A percentile compares a stretch with the other conserved stretches of the same genome.
phyloP scores from a whole-genome alignment of 1,140 invertebrate species.

The Sitophilus oryzae region DNA sequence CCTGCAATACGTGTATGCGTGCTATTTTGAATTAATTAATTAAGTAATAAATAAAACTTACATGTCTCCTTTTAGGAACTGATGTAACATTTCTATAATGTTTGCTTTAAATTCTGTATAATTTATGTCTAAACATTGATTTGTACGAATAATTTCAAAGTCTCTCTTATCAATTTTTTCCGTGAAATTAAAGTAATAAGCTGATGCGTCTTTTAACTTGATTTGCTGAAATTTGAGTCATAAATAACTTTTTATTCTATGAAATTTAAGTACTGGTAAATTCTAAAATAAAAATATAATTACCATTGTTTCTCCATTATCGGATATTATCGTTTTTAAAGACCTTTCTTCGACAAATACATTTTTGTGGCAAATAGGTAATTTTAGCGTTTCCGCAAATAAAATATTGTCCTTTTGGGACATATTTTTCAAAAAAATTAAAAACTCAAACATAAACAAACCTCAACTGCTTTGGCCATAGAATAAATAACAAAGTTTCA shows the following conservation, averaged over 20 bases:
- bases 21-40: neutral
- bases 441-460: too few species aligned
- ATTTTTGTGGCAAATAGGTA: neutral
- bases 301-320: neutral
- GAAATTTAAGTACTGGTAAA: neutral
- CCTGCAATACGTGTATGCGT: conserved; percentile 10
- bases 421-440: too few species aligned
- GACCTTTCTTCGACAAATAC: neutral
- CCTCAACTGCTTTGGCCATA: too few species aligned
- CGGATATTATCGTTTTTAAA: neutral
- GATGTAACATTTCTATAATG: conserved; percentile 26
- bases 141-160: conserved; percentile 23
- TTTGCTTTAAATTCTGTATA: conserved; percentile 28
- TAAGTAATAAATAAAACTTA: conserved; percentile 9
- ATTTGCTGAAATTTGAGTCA: conserved; percentile 23
- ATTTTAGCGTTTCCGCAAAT: too few species aligned
- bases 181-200: conserved; percentile 24
- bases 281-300: neutral
- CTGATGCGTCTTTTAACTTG: conserved; percentile 24
- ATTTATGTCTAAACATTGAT: conserved; percentile 26
- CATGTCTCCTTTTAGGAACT: conserved; percentile 27
- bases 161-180: conserved; percentile 20
- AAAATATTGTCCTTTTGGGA: too few species aligned
- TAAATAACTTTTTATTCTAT: too few species aligned
- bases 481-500: too few species aligned